Percentiles rank a stretch among this genome's conserved stretches.
phyloP scores from a whole-genome alignment of 1,140 invertebrate species.

The Diorhabda sublineata region DNA sequence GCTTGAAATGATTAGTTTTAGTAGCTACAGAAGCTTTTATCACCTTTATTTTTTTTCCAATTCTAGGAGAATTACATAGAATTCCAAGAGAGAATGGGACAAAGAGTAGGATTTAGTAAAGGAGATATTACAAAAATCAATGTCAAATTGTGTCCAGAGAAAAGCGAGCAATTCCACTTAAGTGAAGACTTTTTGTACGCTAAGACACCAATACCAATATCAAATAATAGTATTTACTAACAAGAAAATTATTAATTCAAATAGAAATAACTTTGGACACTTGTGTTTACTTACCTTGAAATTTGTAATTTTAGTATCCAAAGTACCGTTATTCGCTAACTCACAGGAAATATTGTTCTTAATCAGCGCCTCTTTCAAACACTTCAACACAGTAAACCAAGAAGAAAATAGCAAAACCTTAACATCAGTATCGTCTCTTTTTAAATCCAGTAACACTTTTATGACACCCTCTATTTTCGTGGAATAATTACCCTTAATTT shows the following conservation, averaged over 20 bases:
- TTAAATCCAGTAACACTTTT: slow-evolving; percentile 56
- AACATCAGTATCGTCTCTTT: slow-evolving; percentile 52
- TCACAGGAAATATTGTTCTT: slow-evolving; percentile 56
- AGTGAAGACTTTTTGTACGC: no score
- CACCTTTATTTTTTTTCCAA: no score
- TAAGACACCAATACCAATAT: no score
- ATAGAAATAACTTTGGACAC: slow-evolving; percentile 4
- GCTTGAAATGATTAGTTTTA: no score
- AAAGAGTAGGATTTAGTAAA: no score
- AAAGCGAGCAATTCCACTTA: no score
- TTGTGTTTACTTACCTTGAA: slow-evolving; percentile 52
- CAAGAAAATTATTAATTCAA: neutral
- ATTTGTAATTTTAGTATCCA: slow-evolving; percentile 48
- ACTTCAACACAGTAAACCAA: slow-evolving; percentile 62
- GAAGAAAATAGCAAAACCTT: slow-evolving; percentile 74
- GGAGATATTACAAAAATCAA: no score
- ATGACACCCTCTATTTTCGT: slow-evolving; percentile 71
- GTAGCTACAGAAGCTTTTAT: no score
- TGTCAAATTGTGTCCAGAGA: no score
- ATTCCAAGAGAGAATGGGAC: no score
- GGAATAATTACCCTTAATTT: slow-evolving; percentile 59
- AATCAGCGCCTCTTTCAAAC: slow-evolving; percentile 57
- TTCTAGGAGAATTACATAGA: no score
- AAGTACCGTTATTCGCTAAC: slow-evolving; percentile 20
- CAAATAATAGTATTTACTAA: neutral